phyloP scores from a whole-genome alignment of 2,113 vertebrate species.

The Solea senegalensis region DNA sequence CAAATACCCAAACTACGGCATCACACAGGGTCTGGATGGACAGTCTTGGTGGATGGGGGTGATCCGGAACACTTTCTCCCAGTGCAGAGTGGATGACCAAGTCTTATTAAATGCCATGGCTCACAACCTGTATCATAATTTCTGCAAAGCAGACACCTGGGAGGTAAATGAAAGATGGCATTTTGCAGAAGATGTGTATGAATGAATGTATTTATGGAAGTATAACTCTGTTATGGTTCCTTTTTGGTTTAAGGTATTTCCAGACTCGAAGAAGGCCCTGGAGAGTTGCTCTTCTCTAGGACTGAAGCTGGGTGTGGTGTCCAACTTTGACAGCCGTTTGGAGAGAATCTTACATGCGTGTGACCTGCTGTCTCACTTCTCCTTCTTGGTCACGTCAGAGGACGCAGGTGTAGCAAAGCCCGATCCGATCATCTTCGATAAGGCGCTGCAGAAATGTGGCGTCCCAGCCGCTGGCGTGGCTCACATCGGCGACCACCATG shows the following conservation, averaged over 20 bases:
- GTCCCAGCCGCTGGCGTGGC: conserved; percentile 74
- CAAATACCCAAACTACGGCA: conserved; percentile 89
- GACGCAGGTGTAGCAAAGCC: conserved; percentile 86
- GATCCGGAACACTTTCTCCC: conserved; percentile 84
- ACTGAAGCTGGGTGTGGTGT: conserved; percentile 86
- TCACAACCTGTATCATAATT: conserved; percentile 85
- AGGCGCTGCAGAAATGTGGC: conserved; percentile 79
- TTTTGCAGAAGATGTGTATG: neutral
- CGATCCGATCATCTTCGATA: conserved; percentile 82
- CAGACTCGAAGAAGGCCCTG: conserved; percentile 82
- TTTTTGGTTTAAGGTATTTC: conserved; percentile 75
- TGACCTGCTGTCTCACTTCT: conserved; percentile 84
- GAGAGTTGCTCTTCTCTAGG: conserved; percentile 80
- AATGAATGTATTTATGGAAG: neutral
- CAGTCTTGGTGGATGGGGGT: conserved; percentile 87
- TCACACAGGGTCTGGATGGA: conserved; percentile 82
- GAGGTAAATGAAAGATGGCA: conserved; percentile 74
- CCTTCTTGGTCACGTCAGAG: conserved; percentile 91
- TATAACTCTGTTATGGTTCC: neutral
- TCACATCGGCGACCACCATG: conserved; percentile 89
- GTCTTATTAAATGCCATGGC: conserved; percentile 76
- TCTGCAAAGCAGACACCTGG: conserved; percentile 84
- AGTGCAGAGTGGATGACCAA: conserved; percentile 80
- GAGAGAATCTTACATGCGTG: conserved; percentile 82
- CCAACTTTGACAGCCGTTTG: conserved; percentile 91